Evolutionary conservation across 2,113 vertebrate genomes (phyloP).

Genomic region (Nothocercus nigrocapillus): DNA sequence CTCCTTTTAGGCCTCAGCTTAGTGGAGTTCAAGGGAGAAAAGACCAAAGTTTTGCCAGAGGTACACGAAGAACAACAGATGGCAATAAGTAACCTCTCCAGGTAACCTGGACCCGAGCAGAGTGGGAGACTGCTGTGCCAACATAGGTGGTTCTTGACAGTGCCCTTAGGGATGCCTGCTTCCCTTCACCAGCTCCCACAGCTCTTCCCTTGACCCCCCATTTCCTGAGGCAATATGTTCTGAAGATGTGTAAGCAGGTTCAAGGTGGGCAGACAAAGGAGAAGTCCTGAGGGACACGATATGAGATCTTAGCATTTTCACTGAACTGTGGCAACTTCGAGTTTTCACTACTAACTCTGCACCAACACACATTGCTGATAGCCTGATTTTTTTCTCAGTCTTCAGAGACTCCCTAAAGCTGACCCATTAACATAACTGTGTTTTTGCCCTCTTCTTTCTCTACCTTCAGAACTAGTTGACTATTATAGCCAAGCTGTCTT

Average conservation of each 20-base stretch:
- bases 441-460: neutral
- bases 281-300: neutral
- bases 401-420: neutral
- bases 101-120: too few relatives aligned
- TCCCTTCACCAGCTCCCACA: neutral
- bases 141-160: neutral
- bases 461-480: neutral
- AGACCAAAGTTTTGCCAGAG: neutral
- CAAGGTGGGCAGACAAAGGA: neutral
- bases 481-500: neutral
- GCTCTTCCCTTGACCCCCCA: neutral
- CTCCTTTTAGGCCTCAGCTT: neutral
- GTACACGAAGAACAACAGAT: neutral
- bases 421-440: neutral
- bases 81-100: neutral
- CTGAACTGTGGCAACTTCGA: neutral
- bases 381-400: neutral
- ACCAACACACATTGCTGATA: neutral
- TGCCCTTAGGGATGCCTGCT: neutral
- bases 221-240: rapidly evolving
- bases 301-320: neutral
- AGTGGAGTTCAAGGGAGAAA: neutral
- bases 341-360: neutral
- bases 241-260: neutral
- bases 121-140: neutral